These are phyloP conservation scores for Cynopterus brachyotis DNA, from an alignment of 2,113 vertebrate species.

Conservation along the genomic window DNA sequence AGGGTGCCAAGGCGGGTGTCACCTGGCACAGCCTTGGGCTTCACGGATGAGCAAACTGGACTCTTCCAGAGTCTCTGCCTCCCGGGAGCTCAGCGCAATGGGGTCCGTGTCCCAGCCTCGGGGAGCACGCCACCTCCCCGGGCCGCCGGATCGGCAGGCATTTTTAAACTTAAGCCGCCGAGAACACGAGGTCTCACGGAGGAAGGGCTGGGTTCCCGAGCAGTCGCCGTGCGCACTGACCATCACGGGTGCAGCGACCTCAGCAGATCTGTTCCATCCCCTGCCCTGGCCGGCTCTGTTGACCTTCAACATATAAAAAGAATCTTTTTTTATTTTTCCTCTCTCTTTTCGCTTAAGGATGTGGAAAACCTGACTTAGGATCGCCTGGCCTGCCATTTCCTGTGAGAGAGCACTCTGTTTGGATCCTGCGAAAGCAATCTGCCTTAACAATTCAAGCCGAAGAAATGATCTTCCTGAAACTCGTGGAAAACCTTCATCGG, in stretches of 20 bases:
- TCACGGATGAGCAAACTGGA: neutral
- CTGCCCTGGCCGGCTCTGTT: neutral
- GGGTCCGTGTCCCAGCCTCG: neutral
- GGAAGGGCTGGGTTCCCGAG: neutral
- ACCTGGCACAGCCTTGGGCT: neutral
- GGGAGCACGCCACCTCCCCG: neutral
- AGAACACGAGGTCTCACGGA: neutral
- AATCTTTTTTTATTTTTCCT: neutral
- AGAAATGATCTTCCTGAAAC: conserved; percentile 63
- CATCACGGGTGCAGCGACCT: neutral
- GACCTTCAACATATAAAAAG: conserved; percentile 32
- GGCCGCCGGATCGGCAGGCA: neutral
- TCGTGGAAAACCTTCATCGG: neutral
- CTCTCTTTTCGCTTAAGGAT: conserved; percentile 58
- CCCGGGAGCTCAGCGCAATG: neutral
- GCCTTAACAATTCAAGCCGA: conserved; percentile 68
- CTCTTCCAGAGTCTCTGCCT: neutral
- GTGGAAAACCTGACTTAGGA: conserved; percentile 70
- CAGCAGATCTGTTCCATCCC: neutral
- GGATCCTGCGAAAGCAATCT: conserved; percentile 58
- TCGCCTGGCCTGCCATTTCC: conserved; percentile 46
- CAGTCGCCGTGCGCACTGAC: neutral
- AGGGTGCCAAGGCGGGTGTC: fast-evolving
- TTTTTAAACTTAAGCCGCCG: conserved; percentile 47
- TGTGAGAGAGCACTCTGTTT: conserved; percentile 65